A percentile compares a stretch with the other conserved stretches of the same genome.
Evolutionary conservation across 2,888 invertebrate genomes (phyloP).

Genomic region (Mythimna loreyi): DNA sequence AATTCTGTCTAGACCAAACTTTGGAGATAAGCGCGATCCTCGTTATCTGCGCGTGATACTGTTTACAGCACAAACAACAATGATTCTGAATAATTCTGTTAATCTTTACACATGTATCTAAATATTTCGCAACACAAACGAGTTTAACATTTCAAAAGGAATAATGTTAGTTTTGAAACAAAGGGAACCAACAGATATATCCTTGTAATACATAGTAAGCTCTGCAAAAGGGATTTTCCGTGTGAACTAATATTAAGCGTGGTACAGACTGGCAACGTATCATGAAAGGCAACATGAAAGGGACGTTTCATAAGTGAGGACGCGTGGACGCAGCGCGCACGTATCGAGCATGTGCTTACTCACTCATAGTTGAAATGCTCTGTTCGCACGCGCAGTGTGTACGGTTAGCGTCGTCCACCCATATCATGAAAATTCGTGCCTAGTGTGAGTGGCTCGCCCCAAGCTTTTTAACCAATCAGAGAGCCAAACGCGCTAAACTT

Average conservation of each 20-base stretch:
- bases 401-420: too few relatives aligned
- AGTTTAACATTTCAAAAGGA: constrained; percentile 46
- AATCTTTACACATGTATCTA: constrained; percentile 38
- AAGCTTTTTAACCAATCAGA: too few relatives aligned
- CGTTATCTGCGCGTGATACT: constrained; percentile 56
- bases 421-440: too few relatives aligned
- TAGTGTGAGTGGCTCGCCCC: too few relatives aligned
- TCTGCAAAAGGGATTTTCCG: constrained; percentile 27
- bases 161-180: constrained; percentile 42
- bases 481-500: too few relatives aligned
- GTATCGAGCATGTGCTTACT: too few relatives aligned
- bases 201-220: constrained; percentile 17
- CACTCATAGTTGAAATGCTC: too few relatives aligned
- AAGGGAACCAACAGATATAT: constrained; percentile 31
- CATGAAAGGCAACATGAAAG: too few relatives aligned
- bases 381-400: too few relatives aligned
- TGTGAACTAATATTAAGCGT: constrained; percentile 3
- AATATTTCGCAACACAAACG: constrained; percentile 36
- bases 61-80: constrained; percentile 38
- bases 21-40: constrained; percentile 58
- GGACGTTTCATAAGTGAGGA: too few relatives aligned
- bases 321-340: too few relatives aligned
- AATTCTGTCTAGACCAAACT: constrained; percentile 62
- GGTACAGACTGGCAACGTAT: too few relatives aligned
- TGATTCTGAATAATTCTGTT: constrained; percentile 43